A percentile compares a stretch with the other conserved stretches of the same genome.
Conservation (phyloP, 2,888 invertebrate species). For the Miltochrista miniata region DNA sequence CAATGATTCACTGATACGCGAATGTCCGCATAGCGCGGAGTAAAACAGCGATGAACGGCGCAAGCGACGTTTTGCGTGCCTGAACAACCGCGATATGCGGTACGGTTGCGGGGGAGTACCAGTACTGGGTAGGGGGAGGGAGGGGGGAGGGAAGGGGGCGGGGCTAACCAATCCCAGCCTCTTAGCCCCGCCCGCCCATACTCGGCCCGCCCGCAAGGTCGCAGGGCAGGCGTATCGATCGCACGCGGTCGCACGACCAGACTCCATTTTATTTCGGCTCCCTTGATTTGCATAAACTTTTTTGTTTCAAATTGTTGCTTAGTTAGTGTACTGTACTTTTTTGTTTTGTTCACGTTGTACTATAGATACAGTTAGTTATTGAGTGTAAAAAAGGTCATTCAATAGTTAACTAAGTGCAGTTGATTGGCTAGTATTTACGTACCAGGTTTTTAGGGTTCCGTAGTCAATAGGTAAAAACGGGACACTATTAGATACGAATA, state of each 20-base stretch:
- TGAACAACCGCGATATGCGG: conserved; percentile 40
- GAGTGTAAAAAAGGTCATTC: neutral
- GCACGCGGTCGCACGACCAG: conserved; percentile 67
- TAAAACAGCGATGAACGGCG: conserved; percentile 31
- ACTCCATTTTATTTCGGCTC: conserved; percentile 82
- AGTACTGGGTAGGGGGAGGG: conserved; percentile 24
- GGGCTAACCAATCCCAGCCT: conserved; percentile 70
- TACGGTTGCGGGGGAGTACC: conserved; percentile 35
- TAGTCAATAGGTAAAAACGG: too few species aligned
- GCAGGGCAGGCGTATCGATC: conserved; percentile 76
- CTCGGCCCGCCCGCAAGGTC: conserved; percentile 78
- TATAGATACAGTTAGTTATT: conserved; percentile 16
- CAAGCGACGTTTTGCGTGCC: conserved; percentile 39
- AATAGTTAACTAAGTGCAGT: neutral
- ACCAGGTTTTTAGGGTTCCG: too few species aligned
- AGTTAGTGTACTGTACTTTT: conserved; percentile 44
- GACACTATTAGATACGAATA: too few species aligned
- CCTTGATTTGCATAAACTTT: conserved; percentile 80
- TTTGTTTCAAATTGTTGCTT: conserved; percentile 70
- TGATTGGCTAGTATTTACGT: too few species aligned
- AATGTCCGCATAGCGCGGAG: conserved; percentile 47
- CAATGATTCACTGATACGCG: conserved; percentile 32
- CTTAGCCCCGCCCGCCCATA: conserved; percentile 73
- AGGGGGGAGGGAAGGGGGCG: conserved; percentile 52
- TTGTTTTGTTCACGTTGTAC: conserved; percentile 20